Evolutionary conservation across 2,797 vertebrate genomes (phyloP).

Genomic region (Mormyrus hasselquistii): DNA sequence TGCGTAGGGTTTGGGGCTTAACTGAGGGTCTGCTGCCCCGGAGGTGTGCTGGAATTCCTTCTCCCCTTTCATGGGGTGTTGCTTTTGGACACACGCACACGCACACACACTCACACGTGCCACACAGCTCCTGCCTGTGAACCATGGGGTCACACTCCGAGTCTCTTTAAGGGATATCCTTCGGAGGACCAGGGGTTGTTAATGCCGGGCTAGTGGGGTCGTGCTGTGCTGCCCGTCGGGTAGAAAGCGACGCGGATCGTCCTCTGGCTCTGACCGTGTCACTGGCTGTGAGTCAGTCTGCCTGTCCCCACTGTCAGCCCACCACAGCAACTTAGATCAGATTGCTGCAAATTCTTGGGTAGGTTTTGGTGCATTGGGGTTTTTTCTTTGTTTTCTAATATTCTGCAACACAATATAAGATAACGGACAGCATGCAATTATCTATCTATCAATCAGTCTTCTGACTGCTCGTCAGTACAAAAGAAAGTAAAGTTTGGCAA

Average conservation of each 20-base stretch:
- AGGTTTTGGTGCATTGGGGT: neutral
- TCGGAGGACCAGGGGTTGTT: neutral
- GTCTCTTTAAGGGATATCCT: neutral
- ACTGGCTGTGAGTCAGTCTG: neutral
- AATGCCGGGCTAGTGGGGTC: neutral
- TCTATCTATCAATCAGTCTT: neutral
- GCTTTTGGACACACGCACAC: neutral
- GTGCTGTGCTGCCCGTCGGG: neutral
- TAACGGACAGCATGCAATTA: neutral
- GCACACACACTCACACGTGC: neutral
- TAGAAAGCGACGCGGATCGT: neutral
- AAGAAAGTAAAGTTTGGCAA: neutral
- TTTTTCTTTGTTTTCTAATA: neutral
- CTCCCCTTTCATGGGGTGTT: slow-evolving; percentile 1
- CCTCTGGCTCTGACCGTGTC: neutral
- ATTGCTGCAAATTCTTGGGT: neutral
- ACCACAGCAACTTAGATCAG: neutral
- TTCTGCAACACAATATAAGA: neutral
- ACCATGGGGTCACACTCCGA: neutral
- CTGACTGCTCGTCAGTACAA: neutral
- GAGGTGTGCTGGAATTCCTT: neutral
- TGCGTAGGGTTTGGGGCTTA: neutral
- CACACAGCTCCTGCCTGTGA: neutral
- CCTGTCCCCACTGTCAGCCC: neutral
- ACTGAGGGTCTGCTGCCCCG: neutral